phyloP scores from a whole-genome alignment of 2,113 vertebrate species.

The Lampris incognitus region DNA sequence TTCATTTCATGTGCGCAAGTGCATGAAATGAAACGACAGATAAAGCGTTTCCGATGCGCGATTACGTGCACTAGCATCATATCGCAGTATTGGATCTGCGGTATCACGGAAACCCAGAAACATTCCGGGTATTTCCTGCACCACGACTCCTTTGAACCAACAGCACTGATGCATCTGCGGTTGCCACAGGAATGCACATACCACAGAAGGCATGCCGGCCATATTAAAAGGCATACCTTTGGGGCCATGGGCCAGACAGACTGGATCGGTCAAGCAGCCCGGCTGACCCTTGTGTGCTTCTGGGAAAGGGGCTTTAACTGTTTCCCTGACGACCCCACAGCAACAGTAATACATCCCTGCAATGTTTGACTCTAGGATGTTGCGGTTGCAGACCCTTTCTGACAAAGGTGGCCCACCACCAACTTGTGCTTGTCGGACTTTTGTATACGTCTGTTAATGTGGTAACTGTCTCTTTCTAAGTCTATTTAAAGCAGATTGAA shows the following conservation, averaged over 20 bases:
- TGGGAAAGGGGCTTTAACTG: slow-evolving; percentile 61
- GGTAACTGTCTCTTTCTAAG: not conserved
- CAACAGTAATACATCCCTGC: slow-evolving; percentile 77
- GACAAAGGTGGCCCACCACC: slow-evolving; percentile 43
- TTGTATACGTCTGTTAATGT: slow-evolving; percentile 26
- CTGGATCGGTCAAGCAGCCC: slow-evolving; percentile 65
- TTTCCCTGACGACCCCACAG: slow-evolving; percentile 76
- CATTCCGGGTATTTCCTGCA: slow-evolving; percentile 49
- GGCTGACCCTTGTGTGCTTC: slow-evolving; percentile 69
- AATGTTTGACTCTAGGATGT: slow-evolving; percentile 78
- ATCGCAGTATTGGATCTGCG: slow-evolving; percentile 25
- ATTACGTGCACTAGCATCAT: slow-evolving; percentile 55
- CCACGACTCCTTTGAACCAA: slow-evolving; percentile 46
- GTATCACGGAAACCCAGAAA: slow-evolving; percentile 41
- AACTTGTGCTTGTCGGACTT: slow-evolving; percentile 33
- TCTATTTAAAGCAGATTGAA: too few relatives aligned
- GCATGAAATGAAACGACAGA: too few relatives aligned
- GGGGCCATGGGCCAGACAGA: slow-evolving; percentile 52
- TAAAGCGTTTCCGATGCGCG: too few relatives aligned
- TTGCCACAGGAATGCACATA: slow-evolving; percentile 67
- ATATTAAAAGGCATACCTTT: slow-evolving; percentile 71
- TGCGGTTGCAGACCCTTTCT: slow-evolving; percentile 36
- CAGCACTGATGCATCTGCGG: slow-evolving; percentile 49
- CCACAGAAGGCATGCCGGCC: slow-evolving; percentile 58
- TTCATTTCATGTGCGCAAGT: too few relatives aligned